These are phyloP conservation scores for Augiades crinisus DNA, from an alignment of 2,888 invertebrate genomes.

Conservation along the genomic window DNA sequence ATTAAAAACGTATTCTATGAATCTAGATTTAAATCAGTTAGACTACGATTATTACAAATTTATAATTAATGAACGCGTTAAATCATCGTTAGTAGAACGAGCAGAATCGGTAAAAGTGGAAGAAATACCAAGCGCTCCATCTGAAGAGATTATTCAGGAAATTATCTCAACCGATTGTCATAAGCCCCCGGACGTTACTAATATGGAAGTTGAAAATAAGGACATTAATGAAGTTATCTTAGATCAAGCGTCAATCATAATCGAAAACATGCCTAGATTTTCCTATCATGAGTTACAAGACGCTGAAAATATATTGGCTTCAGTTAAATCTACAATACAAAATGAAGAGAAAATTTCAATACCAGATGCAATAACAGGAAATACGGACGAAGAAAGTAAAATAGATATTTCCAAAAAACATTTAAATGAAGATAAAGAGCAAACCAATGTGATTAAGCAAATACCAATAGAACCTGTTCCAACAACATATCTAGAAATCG, in stretches of 20 bases:
- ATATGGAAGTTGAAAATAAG: background rate
- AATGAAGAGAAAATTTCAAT: background rate
- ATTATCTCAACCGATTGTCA: background rate
- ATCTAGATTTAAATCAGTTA: conserved; percentile 54
- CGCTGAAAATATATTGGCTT: conserved; percentile 14
- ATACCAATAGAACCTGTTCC: background rate
- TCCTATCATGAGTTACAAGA: conserved; percentile 13
- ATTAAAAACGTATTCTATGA: conserved; percentile 58
- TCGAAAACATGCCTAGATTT: conserved; percentile 7
- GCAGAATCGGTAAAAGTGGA: background rate
- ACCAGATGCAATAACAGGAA: background rate
- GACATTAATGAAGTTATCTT: background rate
- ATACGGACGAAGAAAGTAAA: background rate
- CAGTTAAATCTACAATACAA: background rate
- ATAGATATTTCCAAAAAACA: background rate
- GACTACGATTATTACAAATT: conserved; percentile 57
- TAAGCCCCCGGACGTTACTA: background rate
- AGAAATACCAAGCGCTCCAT: background rate
- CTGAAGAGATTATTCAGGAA: background rate
- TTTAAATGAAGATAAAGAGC: too few species aligned
- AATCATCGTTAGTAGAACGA: conserved; percentile 11
- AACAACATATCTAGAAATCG: conserved; percentile 20
- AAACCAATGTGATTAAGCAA: background rate
- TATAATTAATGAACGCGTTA: conserved; percentile 39
- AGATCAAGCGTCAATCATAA: background rate